A percentile compares a stretch with the other conserved stretches of the same genome.
Conservation (phyloP, 2,113 vertebrate genomes). For the Plecotus auritus region DNA sequence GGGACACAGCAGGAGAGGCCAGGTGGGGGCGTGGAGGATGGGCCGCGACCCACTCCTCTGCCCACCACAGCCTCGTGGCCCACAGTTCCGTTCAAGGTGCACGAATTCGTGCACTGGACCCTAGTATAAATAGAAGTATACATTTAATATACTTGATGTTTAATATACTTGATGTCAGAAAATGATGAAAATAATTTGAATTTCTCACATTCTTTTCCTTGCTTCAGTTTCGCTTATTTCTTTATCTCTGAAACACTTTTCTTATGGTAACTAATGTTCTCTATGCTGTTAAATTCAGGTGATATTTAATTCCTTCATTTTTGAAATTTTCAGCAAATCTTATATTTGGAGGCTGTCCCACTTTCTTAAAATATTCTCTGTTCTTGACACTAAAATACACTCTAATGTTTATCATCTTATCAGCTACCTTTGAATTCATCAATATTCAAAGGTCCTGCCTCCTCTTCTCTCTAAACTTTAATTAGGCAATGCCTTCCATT, state of each 20-base stretch:
- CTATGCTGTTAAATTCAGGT: not conserved
- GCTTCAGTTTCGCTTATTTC: not conserved
- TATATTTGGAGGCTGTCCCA: not conserved
- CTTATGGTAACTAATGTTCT: not conserved
- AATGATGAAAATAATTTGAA: not conserved
- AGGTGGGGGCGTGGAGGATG: too few species aligned
- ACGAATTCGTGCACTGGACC: too few species aligned
- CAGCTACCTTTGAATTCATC: not conserved
- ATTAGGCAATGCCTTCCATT: not conserved
- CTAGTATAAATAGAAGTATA: not conserved
- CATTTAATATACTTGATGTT: not conserved
- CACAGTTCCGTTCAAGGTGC: too few species aligned
- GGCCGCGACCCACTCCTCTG: too few species aligned
- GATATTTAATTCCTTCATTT: not conserved
- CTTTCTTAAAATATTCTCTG: not conserved
- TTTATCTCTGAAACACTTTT: not conserved
- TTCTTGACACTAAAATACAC: not conserved
- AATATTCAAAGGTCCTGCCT: not conserved
- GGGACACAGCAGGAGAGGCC: too few species aligned
- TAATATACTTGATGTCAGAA: not conserved
- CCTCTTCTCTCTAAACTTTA: not conserved
- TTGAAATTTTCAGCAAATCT: not conserved
- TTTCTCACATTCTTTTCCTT: not conserved
- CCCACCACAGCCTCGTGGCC: too few species aligned
- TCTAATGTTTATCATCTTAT: not conserved